Evolutionary conservation across 1,140 invertebrate genomes (phyloP).

Genomic region (Mesaphorura yosii): DNA sequence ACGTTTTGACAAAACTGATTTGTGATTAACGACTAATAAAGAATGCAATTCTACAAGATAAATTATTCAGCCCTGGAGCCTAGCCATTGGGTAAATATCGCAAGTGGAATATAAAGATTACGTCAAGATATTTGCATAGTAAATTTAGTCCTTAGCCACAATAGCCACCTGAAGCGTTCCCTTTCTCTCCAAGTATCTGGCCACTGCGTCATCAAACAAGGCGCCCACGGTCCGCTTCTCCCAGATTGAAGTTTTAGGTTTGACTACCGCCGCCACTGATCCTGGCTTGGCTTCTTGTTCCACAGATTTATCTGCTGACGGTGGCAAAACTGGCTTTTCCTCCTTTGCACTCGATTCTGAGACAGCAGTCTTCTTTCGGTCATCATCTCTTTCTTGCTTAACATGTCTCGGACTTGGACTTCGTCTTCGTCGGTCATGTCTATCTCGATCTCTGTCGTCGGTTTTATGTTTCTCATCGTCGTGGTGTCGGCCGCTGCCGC

Average conservation of each 20-base stretch:
- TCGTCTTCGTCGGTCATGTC: conserved; percentile 22
- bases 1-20: too few species aligned
- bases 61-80: too few species aligned
- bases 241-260: conserved; percentile 57
- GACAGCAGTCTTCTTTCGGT: conserved; percentile 8
- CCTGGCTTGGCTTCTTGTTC: conserved; percentile 15
- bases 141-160: too few species aligned
- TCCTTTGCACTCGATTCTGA: conserved; percentile 27
- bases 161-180: conserved; percentile 30
- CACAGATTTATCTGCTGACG: background rate
- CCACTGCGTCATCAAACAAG: conserved; percentile 63
- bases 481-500: conserved; percentile 32
- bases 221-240: conserved; percentile 70
- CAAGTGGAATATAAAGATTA: too few species aligned
- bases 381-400: conserved; percentile 17
- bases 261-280: conserved; percentile 19
- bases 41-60: too few species aligned
- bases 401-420: conserved; percentile 5
- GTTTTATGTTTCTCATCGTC: conserved; percentile 31
- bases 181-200: conserved; percentile 68
- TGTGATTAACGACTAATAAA: too few species aligned
- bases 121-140: too few species aligned
- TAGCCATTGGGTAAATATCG: too few species aligned
- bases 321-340: conserved; percentile 13
- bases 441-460: conserved; percentile 26